Evolutionary conservation across 2,888 invertebrate species (phyloP).

Genomic region (Phengaris arion): DNA sequence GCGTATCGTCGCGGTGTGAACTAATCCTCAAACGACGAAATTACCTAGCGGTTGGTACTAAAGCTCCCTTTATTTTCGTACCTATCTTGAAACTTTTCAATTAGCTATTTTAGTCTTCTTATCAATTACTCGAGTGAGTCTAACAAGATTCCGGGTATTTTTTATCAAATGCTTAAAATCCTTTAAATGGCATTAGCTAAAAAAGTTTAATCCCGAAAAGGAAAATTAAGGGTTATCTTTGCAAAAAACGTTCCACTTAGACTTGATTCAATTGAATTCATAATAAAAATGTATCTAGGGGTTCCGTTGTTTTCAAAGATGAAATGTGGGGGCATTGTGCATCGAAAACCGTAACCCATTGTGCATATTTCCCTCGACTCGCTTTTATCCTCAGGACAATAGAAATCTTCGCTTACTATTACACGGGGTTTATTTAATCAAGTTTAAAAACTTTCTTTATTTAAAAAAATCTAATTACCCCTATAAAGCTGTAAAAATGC

Average conservation of each 20-base stretch:
- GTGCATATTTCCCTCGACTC: conserved; percentile 47
- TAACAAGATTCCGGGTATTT: too few relatives aligned
- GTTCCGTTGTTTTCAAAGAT: conserved; percentile 66
- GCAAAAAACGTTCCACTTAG: conserved; percentile 40
- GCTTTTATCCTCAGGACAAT: conserved; percentile 65
- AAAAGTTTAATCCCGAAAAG: neutral
- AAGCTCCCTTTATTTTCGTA: neutral
- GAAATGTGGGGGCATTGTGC: conserved; percentile 68
- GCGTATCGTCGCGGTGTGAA: too few relatives aligned
- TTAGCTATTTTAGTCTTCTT: too few relatives aligned
- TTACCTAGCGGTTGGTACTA: neutral
- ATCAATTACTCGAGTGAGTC: too few relatives aligned
- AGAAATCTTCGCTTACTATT: conserved; percentile 60
- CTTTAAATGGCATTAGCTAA: too few relatives aligned
- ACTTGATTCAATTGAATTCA: conserved; percentile 59
- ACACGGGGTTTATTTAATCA: conserved; percentile 62
- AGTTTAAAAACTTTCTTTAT: conserved; percentile 37
- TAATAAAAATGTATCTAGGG: conserved; percentile 64
- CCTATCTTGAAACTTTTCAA: neutral
- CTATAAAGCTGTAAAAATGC: neutral
- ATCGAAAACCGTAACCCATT: conserved; percentile 56
- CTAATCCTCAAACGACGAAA: too few relatives aligned
- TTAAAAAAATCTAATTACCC: conserved; percentile 29
- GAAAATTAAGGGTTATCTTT: neutral
- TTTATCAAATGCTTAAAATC: too few relatives aligned